Base-by-base conservation (phyloP, 2,888 invertebrate genomes). In the Xestobium rufovillosum region DNA sequence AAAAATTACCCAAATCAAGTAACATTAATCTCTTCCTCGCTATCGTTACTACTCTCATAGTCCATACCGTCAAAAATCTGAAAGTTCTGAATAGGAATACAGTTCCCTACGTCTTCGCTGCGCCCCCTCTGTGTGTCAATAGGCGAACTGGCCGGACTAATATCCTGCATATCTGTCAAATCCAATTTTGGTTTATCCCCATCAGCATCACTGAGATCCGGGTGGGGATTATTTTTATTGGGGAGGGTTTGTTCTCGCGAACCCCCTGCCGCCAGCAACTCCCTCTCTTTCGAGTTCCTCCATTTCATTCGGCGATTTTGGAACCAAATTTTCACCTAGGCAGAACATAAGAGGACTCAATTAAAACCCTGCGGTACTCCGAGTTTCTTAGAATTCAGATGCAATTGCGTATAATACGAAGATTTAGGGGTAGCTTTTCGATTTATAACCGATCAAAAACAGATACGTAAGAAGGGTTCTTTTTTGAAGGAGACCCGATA, bases 231-330 rank as follows among this genome's bases (percentile, higher is more conserved):
- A 70, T 91, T 92, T 63, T 95, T 95, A 65, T 91, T 95, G 1
- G 95, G 95, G 14, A 96, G 69, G 0, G 95, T 95, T 65, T 94
- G 92, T 58, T 95, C 95, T 15, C 95, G 75, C 4, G 91, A 89
- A 2, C 95, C 95, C 0, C 95, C 95, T 12, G 83, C 83, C 0
- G 95, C 94, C 14, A 96, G 70, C 0, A 95, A 75, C 65, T 96
- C 95, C 17, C 95, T 75, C 64, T 96, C 96, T 68, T 96, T 96
- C 3, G 91, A 92, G 67, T 97, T 97, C 36, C 97, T 77, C 96
- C 96, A 96, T 66, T 92, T 97, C 96, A 97, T 97, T 36, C 96
- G 82, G 0, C 96, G 81, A 63, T 97, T 97, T 75, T 97, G 96
- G 67, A 97, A 97, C 84, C 85, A 85, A 43, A 86, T 85, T 65